A percentile compares a stretch with the other conserved stretches of the same genome.
Conservation (phyloP, 2,888 invertebrate species). For the Rhaphigaster nebulosa region DNA sequence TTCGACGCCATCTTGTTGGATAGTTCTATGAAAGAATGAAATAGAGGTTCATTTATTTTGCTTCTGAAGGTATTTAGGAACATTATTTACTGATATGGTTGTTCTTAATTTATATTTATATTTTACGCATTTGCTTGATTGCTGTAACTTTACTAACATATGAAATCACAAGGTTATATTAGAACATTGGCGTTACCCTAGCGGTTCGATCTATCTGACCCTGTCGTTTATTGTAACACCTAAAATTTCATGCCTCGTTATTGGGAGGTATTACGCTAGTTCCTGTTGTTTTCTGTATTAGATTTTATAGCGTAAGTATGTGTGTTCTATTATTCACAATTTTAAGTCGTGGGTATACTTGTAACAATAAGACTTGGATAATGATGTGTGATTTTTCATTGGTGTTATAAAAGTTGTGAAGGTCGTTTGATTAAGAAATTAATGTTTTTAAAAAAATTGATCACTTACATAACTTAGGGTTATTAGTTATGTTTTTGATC, state of each 20-base stretch:
- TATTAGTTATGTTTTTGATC: too few species aligned
- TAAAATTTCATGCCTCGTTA: neutral
- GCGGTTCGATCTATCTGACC: slow-evolving; percentile 27
- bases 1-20: neutral
- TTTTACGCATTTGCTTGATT: neutral
- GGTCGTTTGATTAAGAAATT: neutral
- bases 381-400: neutral
- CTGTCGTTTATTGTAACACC: neutral
- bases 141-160: neutral
- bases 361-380: neutral
- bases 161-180: neutral
- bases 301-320: neutral
- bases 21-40: neutral
- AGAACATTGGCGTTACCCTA: slow-evolving; percentile 1
- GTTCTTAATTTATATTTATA: neutral
- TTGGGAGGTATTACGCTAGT: neutral
- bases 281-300: neutral
- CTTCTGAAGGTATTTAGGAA: neutral
- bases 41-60: neutral
- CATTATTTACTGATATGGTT: neutral
- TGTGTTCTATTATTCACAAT: neutral
- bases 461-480: too few species aligned
- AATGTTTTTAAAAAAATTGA: too few species aligned
- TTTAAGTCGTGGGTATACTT: neutral
- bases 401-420: neutral